Evolutionary conservation across 2,888 invertebrate species (phyloP).

Genomic region (Ophion slaviceki): DNA sequence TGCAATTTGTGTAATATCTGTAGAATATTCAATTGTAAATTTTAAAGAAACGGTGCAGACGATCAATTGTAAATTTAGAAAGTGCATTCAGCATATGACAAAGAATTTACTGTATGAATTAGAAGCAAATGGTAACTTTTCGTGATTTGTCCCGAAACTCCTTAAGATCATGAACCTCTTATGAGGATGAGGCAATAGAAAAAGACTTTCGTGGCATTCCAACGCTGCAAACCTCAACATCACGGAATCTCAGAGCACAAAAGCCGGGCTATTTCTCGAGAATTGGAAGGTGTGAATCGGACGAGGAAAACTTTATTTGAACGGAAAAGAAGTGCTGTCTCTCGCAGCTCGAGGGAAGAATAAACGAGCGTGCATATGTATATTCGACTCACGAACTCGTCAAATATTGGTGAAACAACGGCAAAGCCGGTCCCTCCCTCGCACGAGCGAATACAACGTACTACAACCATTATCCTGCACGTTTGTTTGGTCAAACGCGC

Average conservation of each 20-base stretch:
- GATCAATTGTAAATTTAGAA: too few species aligned
- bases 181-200: too few species aligned
- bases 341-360: conserved; percentile 21
- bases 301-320: neutral
- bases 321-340: conserved; percentile 7
- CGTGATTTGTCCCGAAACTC: too few species aligned
- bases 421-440: conserved; percentile 37
- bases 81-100: too few species aligned
- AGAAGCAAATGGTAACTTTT: too few species aligned
- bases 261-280: conserved; percentile 12
- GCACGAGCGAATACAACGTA: conserved; percentile 41
- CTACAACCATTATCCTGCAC: conserved; percentile 47
- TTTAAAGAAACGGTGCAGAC: too few species aligned
- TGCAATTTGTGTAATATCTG: too few species aligned
- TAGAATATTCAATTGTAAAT: too few species aligned
- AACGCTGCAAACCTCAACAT: too few species aligned
- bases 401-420: conserved; percentile 60
- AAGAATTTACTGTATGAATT: too few species aligned
- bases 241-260: neutral
- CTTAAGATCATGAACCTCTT: too few species aligned
- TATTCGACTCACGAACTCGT: conserved; percentile 58
- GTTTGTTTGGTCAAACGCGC: conserved; percentile 49
- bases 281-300: conserved; percentile 52
- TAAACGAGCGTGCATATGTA: conserved; percentile 12
- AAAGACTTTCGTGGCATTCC: neutral